Evolutionary conservation across 2,113 vertebrate species (phyloP).

Genomic region (Rhodinocichla rosea): DNA sequence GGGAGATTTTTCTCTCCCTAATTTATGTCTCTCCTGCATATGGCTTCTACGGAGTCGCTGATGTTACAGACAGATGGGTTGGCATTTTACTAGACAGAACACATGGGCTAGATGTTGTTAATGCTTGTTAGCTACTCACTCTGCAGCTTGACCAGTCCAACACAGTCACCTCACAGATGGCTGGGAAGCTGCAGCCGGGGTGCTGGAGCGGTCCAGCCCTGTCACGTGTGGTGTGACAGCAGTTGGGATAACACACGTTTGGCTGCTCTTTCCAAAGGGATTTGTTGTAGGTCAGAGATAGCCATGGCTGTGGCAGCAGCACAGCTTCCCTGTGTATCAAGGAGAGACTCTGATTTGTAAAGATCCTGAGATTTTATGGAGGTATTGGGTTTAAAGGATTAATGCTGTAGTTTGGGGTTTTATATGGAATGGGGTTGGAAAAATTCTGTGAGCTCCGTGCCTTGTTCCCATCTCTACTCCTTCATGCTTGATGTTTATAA

Average conservation of each 20-base stretch:
- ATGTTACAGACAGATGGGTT: conserved; percentile 62
- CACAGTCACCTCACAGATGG: conserved; percentile 27
- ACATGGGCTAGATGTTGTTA: conserved; percentile 58
- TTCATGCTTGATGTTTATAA: neutral
- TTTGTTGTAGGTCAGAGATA: neutral
- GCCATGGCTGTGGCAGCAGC: neutral
- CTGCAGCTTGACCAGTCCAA: conserved; percentile 44
- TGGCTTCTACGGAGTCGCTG: conserved; percentile 29
- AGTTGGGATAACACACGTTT: neutral
- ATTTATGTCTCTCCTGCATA: conserved; percentile 56
- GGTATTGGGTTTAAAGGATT: neutral
- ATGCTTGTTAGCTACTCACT: conserved; percentile 46
- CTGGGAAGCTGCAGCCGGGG: neutral
- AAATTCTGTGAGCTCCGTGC: neutral
- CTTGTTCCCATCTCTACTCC: neutral
- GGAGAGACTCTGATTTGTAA: neutral
- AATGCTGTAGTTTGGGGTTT: neutral
- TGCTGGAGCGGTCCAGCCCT: neutral
- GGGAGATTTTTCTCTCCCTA: conserved; percentile 46
- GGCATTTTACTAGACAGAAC: conserved; percentile 55
- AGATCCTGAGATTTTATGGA: neutral
- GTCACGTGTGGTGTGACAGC: neutral
- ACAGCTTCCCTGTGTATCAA: rapidly evolving
- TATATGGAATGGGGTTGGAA: neutral
- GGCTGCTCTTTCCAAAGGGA: conserved; percentile 1